Evolutionary conservation across 2,797 vertebrate genomes (phyloP), one percentile per base, ranked within the genome.

Genomic region (Champsocephalus gunnari): DNA sequence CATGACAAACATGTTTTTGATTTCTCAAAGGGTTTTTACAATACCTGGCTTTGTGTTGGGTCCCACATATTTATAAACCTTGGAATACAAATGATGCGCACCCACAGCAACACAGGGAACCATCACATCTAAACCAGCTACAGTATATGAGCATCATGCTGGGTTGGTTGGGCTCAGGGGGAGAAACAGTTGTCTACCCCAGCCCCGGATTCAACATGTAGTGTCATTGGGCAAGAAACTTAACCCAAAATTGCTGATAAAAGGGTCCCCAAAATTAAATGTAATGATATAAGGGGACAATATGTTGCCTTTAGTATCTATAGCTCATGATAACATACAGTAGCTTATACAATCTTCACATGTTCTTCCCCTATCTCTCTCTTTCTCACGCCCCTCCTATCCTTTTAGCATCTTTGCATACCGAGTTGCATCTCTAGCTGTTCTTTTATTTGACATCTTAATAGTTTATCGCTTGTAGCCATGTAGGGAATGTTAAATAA

Each of bases 401-500:
- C 68, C 68, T 84, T 79, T 85, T 63, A 73, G 74, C 77, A 80
- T 88, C 65, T 88, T 83, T 85, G 79, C 84, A 92, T 88, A 86
- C 86, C 80, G 83, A 34, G 72, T 79, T 86, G 82, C 75, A 85
- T 84, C 67, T 74, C 76, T 80, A 21, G 71, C 80, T 80, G 82
- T 87, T 90, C 84, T 82, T 84, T 80, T 78, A 87, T 89, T 89
- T 92, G 90, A 92, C 83, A 71, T 90, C 89, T 90, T 91, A 92
- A 93, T 92, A 92, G 89, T 90, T 92, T 81, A 84, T 91, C 12
- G 86, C 90, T 91, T 86, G 87, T 84, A 90, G 92, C 78, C 89
- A 91, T 89, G 81, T 89, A 87, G 79, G 66, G 86, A 92, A 93
- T 89, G 88, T 92, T 93, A 92, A 93, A 93, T 93, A 92, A 91